phyloP scores from a whole-genome alignment of 1,140 invertebrate genomes.

The Caligus rogercresseyi region DNA sequence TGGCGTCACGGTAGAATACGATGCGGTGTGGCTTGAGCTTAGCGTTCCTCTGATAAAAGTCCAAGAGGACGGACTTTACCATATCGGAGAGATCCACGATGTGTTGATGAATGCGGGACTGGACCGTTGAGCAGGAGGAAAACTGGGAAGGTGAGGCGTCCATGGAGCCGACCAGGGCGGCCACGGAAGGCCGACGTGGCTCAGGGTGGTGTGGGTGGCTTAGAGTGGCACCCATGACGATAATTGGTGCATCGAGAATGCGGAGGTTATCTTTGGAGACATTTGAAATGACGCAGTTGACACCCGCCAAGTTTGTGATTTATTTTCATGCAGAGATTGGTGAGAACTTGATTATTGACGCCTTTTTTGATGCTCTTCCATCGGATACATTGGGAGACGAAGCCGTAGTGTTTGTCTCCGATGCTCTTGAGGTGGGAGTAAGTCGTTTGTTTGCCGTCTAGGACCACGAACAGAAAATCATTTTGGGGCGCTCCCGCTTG shows the following conservation, averaged over 20 bases:
- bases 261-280: neutral
- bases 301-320: neutral
- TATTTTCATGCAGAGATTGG: neutral
- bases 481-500: neutral
- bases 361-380: neutral
- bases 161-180: slow-evolving; percentile 38
- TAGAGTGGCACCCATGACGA: slow-evolving; percentile 70
- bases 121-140: slow-evolving; percentile 37
- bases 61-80: slow-evolving; percentile 37
- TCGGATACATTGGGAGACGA: neutral
- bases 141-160: slow-evolving; percentile 20
- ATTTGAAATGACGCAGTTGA: neutral
- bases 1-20: slow-evolving; percentile 44
- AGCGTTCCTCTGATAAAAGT: slow-evolving; percentile 31
- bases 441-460: neutral
- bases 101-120: slow-evolving; percentile 58
- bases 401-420: neutral
- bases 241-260: slow-evolving; percentile 32
- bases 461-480: neutral
- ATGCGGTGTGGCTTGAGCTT: slow-evolving; percentile 38
- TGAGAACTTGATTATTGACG: neutral
- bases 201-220: slow-evolving; percentile 53
- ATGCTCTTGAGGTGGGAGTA: neutral
- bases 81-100: slow-evolving; percentile 55
- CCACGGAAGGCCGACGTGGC: slow-evolving; percentile 49